Percentiles rank a stretch among this genome's conserved stretches.
Conservation (phyloP, 2,797 vertebrate species). For the Falco novaeseelandiae region DNA sequence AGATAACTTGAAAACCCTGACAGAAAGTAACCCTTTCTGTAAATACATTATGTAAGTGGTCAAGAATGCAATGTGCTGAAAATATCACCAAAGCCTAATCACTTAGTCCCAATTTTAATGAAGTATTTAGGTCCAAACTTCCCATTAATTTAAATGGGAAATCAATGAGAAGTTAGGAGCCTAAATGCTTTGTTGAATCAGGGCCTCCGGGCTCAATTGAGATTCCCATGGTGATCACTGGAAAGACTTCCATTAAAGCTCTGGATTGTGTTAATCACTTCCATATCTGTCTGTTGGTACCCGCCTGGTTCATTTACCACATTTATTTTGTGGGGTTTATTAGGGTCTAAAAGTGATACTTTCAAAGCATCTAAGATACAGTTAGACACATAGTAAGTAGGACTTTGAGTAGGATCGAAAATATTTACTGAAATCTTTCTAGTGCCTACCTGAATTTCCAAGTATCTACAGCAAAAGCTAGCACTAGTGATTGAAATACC, state of each 20-base stretch:
- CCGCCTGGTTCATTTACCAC: not conserved
- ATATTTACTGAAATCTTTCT: not conserved
- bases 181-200: slow-evolving; percentile 47
- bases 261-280: not conserved
- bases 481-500: not conserved
- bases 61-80: not conserved
- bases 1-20: not conserved
- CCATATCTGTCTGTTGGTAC: not conserved
- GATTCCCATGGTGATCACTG: slow-evolving; percentile 6
- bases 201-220: slow-evolving; percentile 5
- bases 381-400: not conserved
- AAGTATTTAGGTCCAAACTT: slow-evolving; percentile 35
- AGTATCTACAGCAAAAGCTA: not conserved
- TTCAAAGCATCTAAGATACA: not conserved
- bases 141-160: slow-evolving; percentile 45
- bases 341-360: not conserved
- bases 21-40: not conserved
- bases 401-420: not conserved
- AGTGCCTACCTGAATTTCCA: not conserved
- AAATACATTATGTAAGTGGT: not conserved
- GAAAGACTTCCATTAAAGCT: not conserved
- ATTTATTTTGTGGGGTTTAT: not conserved
- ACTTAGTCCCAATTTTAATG: slow-evolving; percentile 8
- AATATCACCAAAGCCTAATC: not conserved
- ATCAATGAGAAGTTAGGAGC: slow-evolving; percentile 26